Base-by-base conservation (phyloP, 2,113 vertebrate genomes). In the Chinchilla lanigera region DNA sequence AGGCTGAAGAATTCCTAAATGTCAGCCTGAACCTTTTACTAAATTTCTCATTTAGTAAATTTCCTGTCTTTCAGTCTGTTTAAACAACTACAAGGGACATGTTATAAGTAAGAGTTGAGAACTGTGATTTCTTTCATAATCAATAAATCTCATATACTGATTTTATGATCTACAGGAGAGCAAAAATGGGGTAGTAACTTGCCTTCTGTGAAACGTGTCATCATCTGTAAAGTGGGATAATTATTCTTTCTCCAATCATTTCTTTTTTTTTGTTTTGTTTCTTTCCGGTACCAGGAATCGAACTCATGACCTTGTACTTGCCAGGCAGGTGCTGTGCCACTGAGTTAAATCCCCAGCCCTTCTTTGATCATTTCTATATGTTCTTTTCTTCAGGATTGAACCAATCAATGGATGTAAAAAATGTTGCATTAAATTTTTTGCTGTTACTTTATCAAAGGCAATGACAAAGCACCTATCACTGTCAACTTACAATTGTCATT, bases 11-110 rank as follows among this genome's bases (percentile, higher is more conserved):
- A 77, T 63, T 98, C 92, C 90, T 89, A 96, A 95, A 91, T 96
- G 97, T 92, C 96, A 96, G 56, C 52, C 7, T 30, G 38, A n/a
- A 28, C 85, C 94, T 98, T 98, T 97, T 96, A 97, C n/a, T 93
- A 85, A 75, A 85, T 96, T 94, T 97, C 92, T 95, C 94, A 61
- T 96, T 95, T 90, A 96, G 93, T 93, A 67, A 93, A 65, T 75
- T 50, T 73, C 26, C 5, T 92, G 52, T 84, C 61, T 86, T 92
- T 95, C 50, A 30, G 54, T 96, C 60, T 73, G 86, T 93, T 92
- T 97, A 96, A 98, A 30, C 33, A 96, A 95, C 85, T 96, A 75
- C 35, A 97, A 94, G 94, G 85, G 90, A 60, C 85, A 95, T 82
- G 93, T 89, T 90, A 35, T 91, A 93, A 97, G 95, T 58, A 90